Conservation (phyloP, 2,888 invertebrate species). For the Diaphora mendica region DNA sequence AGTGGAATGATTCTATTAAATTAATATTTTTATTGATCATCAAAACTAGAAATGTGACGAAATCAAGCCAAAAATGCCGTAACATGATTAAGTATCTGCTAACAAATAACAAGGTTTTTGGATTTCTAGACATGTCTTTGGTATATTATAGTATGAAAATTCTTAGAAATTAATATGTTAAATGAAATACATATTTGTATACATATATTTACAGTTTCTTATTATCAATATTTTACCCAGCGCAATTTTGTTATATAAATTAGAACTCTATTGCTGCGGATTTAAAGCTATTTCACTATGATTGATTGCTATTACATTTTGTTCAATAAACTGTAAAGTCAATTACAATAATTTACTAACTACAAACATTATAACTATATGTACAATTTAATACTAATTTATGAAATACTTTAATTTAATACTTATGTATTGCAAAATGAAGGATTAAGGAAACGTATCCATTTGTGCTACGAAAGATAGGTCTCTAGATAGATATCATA, state of each 20-base stretch:
- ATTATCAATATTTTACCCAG: constrained; percentile 14
- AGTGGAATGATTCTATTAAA: constrained; percentile 51
- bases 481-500: constrained; percentile 19
- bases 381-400: background rate
- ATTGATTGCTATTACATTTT: background rate
- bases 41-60: background rate
- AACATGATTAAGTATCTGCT: background rate
- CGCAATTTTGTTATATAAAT: constrained; percentile 5
- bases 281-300: background rate
- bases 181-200: constrained; percentile 3
- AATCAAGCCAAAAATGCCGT: background rate
- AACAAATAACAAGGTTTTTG: background rate
- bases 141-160: constrained; percentile 12
- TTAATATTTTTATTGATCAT: constrained; percentile 14
- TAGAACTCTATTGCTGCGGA: background rate
- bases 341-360: constrained; percentile 1
- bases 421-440: constrained; percentile 10
- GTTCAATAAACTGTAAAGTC: background rate
- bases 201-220: constrained; percentile 38
- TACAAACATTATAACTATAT: background rate
- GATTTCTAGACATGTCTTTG: constrained; percentile 17
- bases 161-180: background rate
- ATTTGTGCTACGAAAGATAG: constrained; percentile 35
- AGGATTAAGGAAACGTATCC: constrained; percentile 41
- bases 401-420: background rate